Evolutionary conservation across 2,113 vertebrate genomes (phyloP).

Genomic region (Colistium nudipinnis): DNA sequence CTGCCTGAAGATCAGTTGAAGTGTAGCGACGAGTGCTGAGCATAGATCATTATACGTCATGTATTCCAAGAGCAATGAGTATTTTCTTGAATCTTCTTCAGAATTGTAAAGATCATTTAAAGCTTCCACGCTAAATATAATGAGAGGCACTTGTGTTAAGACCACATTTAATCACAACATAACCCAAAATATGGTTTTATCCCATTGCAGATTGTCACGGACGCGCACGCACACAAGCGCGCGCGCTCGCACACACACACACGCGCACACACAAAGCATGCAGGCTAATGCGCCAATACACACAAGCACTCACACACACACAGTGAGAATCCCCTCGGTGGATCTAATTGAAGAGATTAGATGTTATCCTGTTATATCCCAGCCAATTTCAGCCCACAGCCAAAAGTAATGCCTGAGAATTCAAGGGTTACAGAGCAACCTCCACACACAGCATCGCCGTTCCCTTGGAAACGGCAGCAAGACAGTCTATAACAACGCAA

Average conservation of each 20-base stretch:
- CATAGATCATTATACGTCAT: constrained; percentile 67
- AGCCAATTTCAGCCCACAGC: constrained; percentile 77
- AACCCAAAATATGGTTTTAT: constrained; percentile 25
- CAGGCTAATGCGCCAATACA: too few relatives aligned
- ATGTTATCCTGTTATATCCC: constrained; percentile 79
- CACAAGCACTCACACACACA: constrained; percentile 45
- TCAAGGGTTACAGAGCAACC: constrained; percentile 71
- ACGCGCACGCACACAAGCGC: neutral
- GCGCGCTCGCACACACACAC: neutral
- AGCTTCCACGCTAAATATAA: constrained; percentile 27
- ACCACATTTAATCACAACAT: constrained; percentile 18
- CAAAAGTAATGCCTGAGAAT: constrained; percentile 73
- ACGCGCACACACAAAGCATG: neutral
- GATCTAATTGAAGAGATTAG: constrained; percentile 82
- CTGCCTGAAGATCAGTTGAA: constrained; percentile 57
- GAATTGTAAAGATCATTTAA: constrained; percentile 56
- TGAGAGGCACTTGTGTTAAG: constrained; percentile 39
- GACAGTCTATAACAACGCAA: constrained; percentile 60
- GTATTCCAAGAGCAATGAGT: constrained; percentile 60
- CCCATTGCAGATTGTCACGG: constrained; percentile 10
- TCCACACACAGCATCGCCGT: constrained; percentile 58
- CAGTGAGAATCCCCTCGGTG: constrained; percentile 59
- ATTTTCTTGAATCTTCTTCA: constrained; percentile 58
- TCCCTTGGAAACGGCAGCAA: constrained; percentile 77
- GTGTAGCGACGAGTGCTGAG: constrained; percentile 55